Percentiles rank a stretch among this genome's conserved stretches.
Conservation (phyloP, 2,888 invertebrate species). For the Buathra laborator region DNA sequence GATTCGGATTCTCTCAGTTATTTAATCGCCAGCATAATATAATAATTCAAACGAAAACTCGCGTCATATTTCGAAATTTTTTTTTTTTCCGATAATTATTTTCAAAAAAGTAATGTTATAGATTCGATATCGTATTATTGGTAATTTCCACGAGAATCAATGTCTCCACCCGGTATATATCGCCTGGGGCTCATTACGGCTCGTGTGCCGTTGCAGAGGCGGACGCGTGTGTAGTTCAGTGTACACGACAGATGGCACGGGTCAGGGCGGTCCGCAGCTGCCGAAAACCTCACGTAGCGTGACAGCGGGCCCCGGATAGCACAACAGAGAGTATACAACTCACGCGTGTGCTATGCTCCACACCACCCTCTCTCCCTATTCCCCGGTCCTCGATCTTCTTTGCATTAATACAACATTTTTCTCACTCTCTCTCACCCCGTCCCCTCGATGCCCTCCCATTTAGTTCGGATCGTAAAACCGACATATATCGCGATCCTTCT, state of each 20-base stretch:
- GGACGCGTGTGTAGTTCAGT: slow-evolving; percentile 69
- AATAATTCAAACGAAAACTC: too few species aligned
- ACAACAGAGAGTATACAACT: slow-evolving; percentile 48
- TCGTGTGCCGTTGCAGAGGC: slow-evolving; percentile 61
- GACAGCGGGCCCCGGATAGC: slow-evolving; percentile 60
- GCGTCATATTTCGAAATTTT: too few species aligned
- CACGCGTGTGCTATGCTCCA: slow-evolving; percentile 16
- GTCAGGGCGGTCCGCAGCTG: slow-evolving; percentile 78
- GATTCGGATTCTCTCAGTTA: too few species aligned
- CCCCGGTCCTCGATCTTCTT: slow-evolving; percentile 12
- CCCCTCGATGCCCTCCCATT: neutral
- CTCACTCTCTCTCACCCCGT: neutral
- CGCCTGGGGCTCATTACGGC: slow-evolving; percentile 60
- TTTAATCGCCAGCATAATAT: too few species aligned
- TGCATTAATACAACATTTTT: slow-evolving; percentile 39
- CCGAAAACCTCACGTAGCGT: slow-evolving; percentile 73
- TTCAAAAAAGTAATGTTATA: too few species aligned
- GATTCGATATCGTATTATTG: too few species aligned
- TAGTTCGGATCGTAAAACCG: slow-evolving; percentile 25
- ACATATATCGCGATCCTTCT: neutral
- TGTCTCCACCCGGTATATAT: slow-evolving; percentile 24
- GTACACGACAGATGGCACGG: slow-evolving; percentile 79
- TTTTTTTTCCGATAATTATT: too few species aligned
- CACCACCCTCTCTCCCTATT: slow-evolving; percentile 52
- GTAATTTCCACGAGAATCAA: slow-evolving; percentile 4